phyloP scores from a whole-genome alignment of 2,113 vertebrate genomes.

The Corythornis vintsioides region DNA sequence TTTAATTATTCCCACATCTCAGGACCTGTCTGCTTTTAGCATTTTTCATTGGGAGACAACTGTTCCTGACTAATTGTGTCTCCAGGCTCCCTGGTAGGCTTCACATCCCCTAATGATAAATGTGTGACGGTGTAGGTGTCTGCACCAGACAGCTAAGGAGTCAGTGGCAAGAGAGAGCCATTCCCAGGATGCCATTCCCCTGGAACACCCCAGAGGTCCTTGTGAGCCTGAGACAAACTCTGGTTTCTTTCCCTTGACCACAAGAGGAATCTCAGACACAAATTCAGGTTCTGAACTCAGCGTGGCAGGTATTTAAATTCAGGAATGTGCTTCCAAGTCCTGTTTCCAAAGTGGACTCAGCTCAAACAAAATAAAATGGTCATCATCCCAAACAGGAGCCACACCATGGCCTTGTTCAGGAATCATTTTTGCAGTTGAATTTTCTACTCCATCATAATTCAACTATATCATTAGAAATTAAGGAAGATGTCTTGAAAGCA shows the following conservation, averaged over 20 bases:
- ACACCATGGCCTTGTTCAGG: not conserved
- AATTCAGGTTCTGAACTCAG: not conserved
- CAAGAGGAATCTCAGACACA: not conserved
- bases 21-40: not conserved
- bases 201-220: not conserved
- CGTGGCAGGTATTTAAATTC: not conserved
- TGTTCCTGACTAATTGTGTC: not conserved
- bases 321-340: not conserved
- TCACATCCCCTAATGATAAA: not conserved
- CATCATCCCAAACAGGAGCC: not conserved
- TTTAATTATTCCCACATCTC: not conserved
- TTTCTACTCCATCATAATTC: not conserved
- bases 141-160: not conserved
- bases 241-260: not conserved
- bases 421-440: not conserved
- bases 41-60: not conserved
- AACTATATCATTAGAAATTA: not conserved
- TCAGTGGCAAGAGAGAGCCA: not conserved
- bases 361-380: not conserved
- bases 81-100: not conserved
- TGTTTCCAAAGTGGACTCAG: not conserved
- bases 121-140: not conserved
- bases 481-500: not conserved
- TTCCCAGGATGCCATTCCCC: not conserved
- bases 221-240: not conserved